Conservation (phyloP, 2,888 invertebrate species). For the Drosophila mulleri region DNA sequence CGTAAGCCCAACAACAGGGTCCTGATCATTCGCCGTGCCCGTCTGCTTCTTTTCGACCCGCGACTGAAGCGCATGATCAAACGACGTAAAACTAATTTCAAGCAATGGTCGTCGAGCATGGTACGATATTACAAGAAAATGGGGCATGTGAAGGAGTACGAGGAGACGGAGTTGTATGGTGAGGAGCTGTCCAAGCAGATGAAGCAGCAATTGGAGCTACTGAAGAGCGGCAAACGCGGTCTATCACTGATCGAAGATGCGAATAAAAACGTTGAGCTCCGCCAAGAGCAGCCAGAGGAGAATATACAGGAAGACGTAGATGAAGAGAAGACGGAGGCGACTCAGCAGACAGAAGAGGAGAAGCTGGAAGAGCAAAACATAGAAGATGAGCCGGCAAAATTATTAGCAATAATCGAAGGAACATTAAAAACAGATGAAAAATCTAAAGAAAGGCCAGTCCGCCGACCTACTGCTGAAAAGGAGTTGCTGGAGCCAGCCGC, state of each 20-base stretch:
- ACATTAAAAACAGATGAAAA: neutral
- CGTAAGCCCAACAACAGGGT: slow-evolving; percentile 66
- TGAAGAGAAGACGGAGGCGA: too few relatives aligned
- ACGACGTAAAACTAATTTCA: slow-evolving; percentile 63
- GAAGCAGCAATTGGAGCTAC: slow-evolving; percentile 82
- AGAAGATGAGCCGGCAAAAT: neutral
- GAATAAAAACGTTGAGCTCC: slow-evolving; percentile 43
- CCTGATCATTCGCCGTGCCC: slow-evolving; percentile 64
- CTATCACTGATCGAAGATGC: slow-evolving; percentile 71
- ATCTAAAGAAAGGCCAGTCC: neutral
- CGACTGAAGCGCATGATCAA: slow-evolving; percentile 69
- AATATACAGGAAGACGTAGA: neutral
- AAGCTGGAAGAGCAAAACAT: neutral
- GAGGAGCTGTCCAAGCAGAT: slow-evolving; percentile 81
- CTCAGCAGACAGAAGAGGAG: neutral
- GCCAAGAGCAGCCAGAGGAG: neutral
- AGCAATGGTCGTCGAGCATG: slow-evolving; percentile 77
- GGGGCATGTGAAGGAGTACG: slow-evolving; percentile 63
- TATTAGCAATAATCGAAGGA: neutral
- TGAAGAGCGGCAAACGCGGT: slow-evolving; percentile 77
- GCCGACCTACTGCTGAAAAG: neutral
- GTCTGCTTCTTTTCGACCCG: slow-evolving; percentile 78
- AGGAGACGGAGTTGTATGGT: slow-evolving; percentile 70
- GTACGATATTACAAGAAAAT: slow-evolving; percentile 69
- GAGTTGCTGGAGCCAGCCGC: neutral